Conservation (phyloP, 2,888 invertebrate species). For the Aromia moschata region DNA sequence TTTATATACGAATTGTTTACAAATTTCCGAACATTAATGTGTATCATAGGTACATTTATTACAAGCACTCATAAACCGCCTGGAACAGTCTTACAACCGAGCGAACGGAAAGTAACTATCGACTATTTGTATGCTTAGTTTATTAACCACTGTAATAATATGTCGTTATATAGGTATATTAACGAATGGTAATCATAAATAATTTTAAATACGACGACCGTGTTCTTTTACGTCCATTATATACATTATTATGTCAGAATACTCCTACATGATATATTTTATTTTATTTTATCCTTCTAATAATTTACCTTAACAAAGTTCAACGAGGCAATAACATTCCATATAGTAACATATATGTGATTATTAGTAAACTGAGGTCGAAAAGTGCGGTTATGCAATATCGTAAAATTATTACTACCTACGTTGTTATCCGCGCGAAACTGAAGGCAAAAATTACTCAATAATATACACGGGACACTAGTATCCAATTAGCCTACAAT, state of each 20-base stretch:
- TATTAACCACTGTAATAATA: conserved; percentile 9
- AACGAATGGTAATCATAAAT: conserved; percentile 11
- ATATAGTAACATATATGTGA: conserved; percentile 1
- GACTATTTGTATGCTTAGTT: conserved; percentile 18
- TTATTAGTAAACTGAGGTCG: conserved; percentile 6
- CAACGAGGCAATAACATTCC: conserved; percentile 12
- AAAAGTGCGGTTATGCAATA: background rate
- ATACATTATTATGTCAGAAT: conserved; percentile 21
- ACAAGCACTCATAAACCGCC: conserved; percentile 13
- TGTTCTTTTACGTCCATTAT: conserved; percentile 20
- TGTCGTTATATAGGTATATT: conserved; percentile 18
- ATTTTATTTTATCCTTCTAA: conserved; percentile 15
- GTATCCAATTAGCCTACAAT: too few species aligned
- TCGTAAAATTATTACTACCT: too few species aligned
- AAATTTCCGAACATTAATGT: conserved; percentile 12
- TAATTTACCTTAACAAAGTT: conserved; percentile 17
- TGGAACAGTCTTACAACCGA: conserved; percentile 14
- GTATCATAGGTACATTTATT: conserved; percentile 4
- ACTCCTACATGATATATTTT: conserved; percentile 22
- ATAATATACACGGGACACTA: too few species aligned
- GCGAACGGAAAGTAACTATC: conserved; percentile 21
- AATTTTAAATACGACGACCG: conserved; percentile 16
- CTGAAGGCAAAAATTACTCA: too few species aligned
- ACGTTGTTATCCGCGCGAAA: too few species aligned
- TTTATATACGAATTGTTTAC: background rate